Evolutionary conservation across 2,113 vertebrate species (phyloP), one percentile per base, ranked within the genome.

Genomic region (Ariopsis seemanni): DNA sequence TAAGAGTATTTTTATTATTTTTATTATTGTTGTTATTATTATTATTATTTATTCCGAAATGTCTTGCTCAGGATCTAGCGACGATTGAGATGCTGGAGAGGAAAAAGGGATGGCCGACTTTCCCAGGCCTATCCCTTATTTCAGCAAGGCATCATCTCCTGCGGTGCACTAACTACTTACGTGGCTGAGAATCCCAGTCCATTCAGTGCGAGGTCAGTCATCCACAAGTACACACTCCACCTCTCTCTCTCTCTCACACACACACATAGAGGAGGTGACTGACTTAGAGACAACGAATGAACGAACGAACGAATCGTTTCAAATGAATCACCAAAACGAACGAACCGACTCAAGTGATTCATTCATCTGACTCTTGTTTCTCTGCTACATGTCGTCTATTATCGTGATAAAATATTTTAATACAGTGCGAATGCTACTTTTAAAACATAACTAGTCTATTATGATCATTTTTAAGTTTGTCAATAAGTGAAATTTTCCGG

Each of bases 171-270:
- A 88, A 85, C 92, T 94, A 95, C 96, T 96, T 96, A 96, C 96
- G 96, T 96, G 96, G 96, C 96, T 91, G 94, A 93, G 95, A 95
- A 93, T 93, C 93, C 93, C 93, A 93, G 91, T 95, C 93, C 95
- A 95, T 94, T 94, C 94, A 96, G 91, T 89, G 91, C 91, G 91
- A 92, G 92, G 90, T 95, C 94, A 92, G 94, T 42, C 42, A 42
- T 42, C 93, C 79, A 92, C 93, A 93, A 95, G 79, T 87, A 91
- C 85, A 83, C 88, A 88, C 86, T 27, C 52, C 12, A 25, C 52
- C 18, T 1, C 10, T 52, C 20, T 48, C 74, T 48, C 60, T 50
- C 42, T 65, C 60, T 65, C 93, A 74, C 58, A 91, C 88, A 91
- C 92, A 91, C 93, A 86, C 90, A 77, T 52, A 18, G 93, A 91